These are phyloP conservation scores for Campoletis sonorensis DNA, from an alignment of 1,140 invertebrate genomes.

Conservation along the genomic window DNA sequence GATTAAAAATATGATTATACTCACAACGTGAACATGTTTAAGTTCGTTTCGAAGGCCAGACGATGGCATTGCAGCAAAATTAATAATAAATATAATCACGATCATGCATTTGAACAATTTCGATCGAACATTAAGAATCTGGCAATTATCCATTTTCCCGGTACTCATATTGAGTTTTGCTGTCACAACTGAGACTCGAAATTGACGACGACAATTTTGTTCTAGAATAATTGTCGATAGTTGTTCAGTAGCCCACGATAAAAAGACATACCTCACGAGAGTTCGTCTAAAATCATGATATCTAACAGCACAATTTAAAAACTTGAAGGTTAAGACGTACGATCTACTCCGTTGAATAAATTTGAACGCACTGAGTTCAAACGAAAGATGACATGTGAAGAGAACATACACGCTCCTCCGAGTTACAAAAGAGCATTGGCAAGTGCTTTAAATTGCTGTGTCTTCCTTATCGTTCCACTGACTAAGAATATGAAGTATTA, in stretches of 20 bases:
- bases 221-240: too few relatives aligned
- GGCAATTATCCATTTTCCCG: too few relatives aligned
- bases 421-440: neutral
- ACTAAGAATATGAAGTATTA: neutral
- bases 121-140: too few relatives aligned
- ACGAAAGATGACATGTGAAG: neutral
- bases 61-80: neutral
- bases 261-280: too few relatives aligned
- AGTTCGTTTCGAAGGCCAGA: conserved; percentile 18
- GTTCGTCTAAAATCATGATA: neutral
- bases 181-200: too few relatives aligned
- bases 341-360: neutral
- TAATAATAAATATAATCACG: neutral
- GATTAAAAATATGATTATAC: conserved; percentile 20
- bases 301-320: neutral
- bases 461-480: neutral
- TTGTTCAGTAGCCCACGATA: too few relatives aligned
- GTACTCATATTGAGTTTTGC: too few relatives aligned
- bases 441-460: conserved; percentile 15
- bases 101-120: neutral
- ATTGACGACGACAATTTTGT: too few relatives aligned
- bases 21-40: conserved; percentile 59
- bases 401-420: neutral
- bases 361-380: neutral
- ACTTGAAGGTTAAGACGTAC: neutral